Evolutionary conservation across 2,113 vertebrate species (phyloP).

Genomic region (Rhizomys pruinosus): DNA sequence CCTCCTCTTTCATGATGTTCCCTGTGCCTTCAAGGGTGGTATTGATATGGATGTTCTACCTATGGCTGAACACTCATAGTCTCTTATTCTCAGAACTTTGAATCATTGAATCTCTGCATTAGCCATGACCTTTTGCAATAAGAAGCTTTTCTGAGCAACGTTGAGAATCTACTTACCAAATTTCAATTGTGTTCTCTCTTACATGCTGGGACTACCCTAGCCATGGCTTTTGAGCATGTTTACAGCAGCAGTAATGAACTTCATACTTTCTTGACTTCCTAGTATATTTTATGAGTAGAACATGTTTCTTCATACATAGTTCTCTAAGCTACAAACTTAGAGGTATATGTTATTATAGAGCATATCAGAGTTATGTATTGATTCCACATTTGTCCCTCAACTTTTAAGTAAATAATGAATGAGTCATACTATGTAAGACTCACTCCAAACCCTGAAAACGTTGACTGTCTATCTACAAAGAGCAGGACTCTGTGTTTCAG

Average conservation of each 20-base stretch:
- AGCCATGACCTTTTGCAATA: no score
- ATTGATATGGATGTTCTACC: neutral
- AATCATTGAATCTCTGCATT: neutral
- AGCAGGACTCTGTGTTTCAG: neutral
- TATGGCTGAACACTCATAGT: neutral
- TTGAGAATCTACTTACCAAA: no score
- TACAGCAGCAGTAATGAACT: neutral
- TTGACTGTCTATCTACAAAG: neutral
- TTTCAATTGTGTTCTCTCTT: no score
- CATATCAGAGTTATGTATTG: neutral
- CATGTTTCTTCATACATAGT: neutral
- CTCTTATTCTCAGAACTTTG: no score
- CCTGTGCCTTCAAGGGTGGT: no score
- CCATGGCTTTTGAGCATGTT: neutral
- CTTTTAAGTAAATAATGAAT: conserved; percentile 25
- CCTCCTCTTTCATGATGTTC: neutral
- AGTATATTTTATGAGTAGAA: neutral
- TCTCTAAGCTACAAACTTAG: neutral
- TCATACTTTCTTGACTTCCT: neutral
- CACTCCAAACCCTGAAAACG: neutral
- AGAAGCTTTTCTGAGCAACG: neutral
- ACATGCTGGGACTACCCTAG: neutral
- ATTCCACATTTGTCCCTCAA: neutral
- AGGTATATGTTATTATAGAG: neutral
- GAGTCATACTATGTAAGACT: neutral